Base-by-base conservation (phyloP, 2,888 invertebrate genomes). In the Drosophila buzzatii region DNA sequence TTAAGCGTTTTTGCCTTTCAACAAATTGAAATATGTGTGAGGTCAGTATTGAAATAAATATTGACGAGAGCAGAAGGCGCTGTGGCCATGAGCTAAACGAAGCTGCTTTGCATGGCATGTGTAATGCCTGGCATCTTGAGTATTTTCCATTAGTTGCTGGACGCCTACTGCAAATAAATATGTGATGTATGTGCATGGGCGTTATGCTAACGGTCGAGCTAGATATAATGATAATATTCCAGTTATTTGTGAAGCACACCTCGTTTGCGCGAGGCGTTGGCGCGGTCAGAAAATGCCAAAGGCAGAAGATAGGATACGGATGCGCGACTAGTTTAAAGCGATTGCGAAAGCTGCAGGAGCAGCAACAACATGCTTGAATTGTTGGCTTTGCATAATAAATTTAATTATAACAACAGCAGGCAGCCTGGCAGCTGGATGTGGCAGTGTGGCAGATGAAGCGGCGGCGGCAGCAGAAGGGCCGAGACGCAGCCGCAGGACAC, bases 311-410 rank as follows among this genome's bases (percentile, higher is more conserved):
- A 12, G 9, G 18, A 14, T 47, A 37, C 3, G 44, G 55, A 27
- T 8, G 45, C 56, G 55, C 69, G 14, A 52, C 55, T 45, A 53
- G 63, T 23, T 65, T 55, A 49, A 78, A 76, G 65, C 56, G 51
- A 31, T 61, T 55, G 52, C 18, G 31, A 52, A n/a, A 56, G 61
- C 55, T 57, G 44, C 16, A 35, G 51, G 23, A 57, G 63, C 53
- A 84, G 49, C 57, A 71, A 76, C 58, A 70, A 73, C 42, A 72
- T 61, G 81, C 74, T 81, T 66, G 72, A 79, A 76, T 81, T 89
- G 76, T 75, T 77, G 70, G 84, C 74, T 81, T 63, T 76, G 87
- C 88, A 90, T 84, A 78, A 73, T 69, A 84, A 87, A 87, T 89
- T 81, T 70, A 86, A 89, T 87, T 90, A 87, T 73, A 74, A 70